phyloP scores from a whole-genome alignment of 2,797 vertebrate species.

The Sebastes diaconus region DNA sequence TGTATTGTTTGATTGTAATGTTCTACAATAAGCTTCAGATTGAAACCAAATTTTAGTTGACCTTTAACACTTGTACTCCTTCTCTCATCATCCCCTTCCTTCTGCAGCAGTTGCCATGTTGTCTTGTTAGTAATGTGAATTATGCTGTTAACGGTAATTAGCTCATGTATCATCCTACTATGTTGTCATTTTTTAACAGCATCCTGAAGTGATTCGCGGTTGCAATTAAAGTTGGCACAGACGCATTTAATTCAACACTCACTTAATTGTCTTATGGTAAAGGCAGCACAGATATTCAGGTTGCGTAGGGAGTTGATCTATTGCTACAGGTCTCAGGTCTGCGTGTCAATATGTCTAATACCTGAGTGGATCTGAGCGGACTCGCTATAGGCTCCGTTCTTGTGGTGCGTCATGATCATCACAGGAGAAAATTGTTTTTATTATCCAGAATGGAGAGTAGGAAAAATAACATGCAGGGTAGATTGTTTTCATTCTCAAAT shows the following conservation, averaged over 20 bases:
- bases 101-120: background rate
- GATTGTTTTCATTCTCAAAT: background rate
- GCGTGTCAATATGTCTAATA: background rate
- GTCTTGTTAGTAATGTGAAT: conserved; percentile 3
- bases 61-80: background rate
- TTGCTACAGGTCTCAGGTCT: background rate
- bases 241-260: background rate
- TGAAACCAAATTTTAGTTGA: background rate
- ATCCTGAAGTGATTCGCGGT: background rate
- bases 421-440: too few relatives aligned
- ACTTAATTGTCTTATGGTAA: background rate
- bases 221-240: background rate
- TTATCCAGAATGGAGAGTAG: too few relatives aligned
- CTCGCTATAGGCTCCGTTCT: background rate
- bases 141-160: conserved; percentile 6
- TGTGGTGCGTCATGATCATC: too few relatives aligned
- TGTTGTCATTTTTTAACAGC: background rate
- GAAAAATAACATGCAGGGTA: too few relatives aligned
- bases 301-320: background rate
- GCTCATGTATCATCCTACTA: conserved; percentile 3
- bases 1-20: background rate
- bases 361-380: background rate
- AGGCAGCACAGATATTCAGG: background rate
- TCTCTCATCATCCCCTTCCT: background rate
- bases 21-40: background rate